Evolutionary conservation across 2,113 vertebrate species (phyloP), one percentile per base, ranked within the genome.

Genomic region (Benitochromis conjunctus): DNA sequence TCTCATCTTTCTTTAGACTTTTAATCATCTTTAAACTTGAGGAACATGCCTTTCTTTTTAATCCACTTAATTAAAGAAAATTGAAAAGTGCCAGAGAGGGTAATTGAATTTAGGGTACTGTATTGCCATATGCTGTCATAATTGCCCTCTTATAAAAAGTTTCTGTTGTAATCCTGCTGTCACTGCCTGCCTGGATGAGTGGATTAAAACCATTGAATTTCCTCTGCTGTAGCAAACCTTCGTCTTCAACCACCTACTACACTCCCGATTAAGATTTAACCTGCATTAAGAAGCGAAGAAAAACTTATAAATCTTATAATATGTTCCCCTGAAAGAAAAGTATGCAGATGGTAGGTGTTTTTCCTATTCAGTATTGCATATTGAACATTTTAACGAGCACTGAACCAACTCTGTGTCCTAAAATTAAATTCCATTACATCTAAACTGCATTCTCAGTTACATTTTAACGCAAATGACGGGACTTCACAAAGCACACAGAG

Each of bases 61-160:
- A 95, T 94, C 91, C 82, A 91, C 87, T 93, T 95, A 92, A 96
- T 95, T 84, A 94, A 92, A 92, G 88, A 89, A 93, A 95, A 95
- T 90, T 93, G 90, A 95, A 95, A 94, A 94, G 84, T 91, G 85
- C 89, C 85, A 86, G 81, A 82, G 88, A 90, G 92, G 90, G 83
- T 86, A 88, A 92, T 91, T 90, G 91, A 96, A 96, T 95, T 93
- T 91, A 92, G 92, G 92, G 91, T 91, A 93, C 56, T 82, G 83
- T 91, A 88, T 92, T 93, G 85, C 90, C 84, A 85, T 86, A 84
- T 89, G 82, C 91, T 84, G 86, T 87, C 86, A 92, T 95, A 94
- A 96, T 95, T 95, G 90, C 91, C 86, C 91, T 94, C 85, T 92
- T 92, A 91, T 88, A 77, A 88, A 91, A 92, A 88, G 89, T 85